Evolutionary conservation across 1,140 invertebrate species (phyloP).

Genomic region (Drosophila ogumai): DNA sequence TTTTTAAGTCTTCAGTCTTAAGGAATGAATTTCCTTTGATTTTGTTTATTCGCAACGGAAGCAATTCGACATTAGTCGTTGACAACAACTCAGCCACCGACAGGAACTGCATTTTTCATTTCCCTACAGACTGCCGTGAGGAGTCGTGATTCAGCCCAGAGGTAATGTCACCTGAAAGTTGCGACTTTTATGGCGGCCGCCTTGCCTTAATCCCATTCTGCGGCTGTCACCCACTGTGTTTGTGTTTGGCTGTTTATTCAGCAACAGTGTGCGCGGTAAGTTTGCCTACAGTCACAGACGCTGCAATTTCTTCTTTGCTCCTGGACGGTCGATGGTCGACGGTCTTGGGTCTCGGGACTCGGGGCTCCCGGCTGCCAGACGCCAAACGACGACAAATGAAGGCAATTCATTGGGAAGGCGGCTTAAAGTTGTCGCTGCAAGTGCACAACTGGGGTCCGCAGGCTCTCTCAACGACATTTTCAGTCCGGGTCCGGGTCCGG

Average conservation of each 20-base stretch:
- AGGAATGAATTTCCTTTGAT: not conserved
- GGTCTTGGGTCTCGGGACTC: constrained; percentile 1
- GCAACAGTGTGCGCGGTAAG: constrained; percentile 63
- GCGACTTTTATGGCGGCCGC: constrained; percentile 47
- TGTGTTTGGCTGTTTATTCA: constrained; percentile 66
- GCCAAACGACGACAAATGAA: constrained; percentile 70
- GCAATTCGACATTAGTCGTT: constrained; percentile 40
- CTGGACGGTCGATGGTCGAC: not conserved
- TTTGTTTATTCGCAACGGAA: constrained; percentile 19
- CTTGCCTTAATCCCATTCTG: constrained; percentile 25
- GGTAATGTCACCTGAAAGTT: constrained; percentile 55
- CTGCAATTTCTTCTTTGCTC: constrained; percentile 14
- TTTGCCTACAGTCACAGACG: constrained; percentile 44
- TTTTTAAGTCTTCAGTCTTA: too few species aligned
- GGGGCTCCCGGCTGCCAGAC: constrained; percentile 25
- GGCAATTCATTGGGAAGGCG: constrained; percentile 73
- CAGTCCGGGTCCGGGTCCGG: not conserved
- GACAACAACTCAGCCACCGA: constrained; percentile 36
- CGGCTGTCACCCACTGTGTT: constrained; percentile 30
- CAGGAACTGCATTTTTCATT: constrained; percentile 59
- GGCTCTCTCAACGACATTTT: constrained; percentile 10
- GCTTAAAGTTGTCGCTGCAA: constrained; percentile 69
- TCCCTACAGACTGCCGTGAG: constrained; percentile 27
- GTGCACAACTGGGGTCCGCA: constrained; percentile 56
- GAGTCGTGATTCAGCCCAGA: constrained; percentile 19